Evolutionary conservation across 2,797 vertebrate species (phyloP).

Genomic region (Champsocephalus gunnari): DNA sequence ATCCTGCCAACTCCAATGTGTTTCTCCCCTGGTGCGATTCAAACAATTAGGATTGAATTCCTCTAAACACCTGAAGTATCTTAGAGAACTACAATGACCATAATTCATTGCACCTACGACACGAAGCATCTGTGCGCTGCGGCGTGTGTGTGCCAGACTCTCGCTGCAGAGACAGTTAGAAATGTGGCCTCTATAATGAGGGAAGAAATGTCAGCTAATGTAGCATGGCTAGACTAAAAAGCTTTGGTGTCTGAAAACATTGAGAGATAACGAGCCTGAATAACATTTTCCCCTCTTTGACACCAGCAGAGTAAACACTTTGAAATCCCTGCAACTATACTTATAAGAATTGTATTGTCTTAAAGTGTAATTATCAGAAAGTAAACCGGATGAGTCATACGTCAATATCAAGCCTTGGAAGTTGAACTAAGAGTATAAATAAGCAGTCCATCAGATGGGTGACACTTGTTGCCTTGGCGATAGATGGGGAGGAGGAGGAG

Average conservation of each 20-base stretch:
- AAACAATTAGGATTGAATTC: conserved; percentile 38
- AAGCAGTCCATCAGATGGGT: conserved; percentile 56
- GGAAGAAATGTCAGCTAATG: conserved; percentile 37
- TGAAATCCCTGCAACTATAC: conserved; percentile 5
- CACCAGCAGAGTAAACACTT: conserved; percentile 36
- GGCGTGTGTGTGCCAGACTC: neutral
- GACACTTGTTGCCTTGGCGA: conserved; percentile 62
- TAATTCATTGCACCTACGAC: conserved; percentile 28
- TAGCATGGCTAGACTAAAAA: conserved; percentile 19
- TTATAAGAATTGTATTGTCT: conserved; percentile 16
- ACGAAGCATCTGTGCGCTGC: conserved; percentile 14
- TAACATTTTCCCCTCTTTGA: conserved; percentile 21
- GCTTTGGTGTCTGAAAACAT: conserved; percentile 18
- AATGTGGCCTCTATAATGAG: conserved; percentile 43
- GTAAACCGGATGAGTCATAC: conserved; percentile 49
- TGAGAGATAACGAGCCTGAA: conserved; percentile 36
- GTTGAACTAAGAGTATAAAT: conserved; percentile 73
- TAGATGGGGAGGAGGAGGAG: conserved; percentile 53
- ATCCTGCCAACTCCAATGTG: conserved; percentile 14
- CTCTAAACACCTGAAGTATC: conserved; percentile 3
- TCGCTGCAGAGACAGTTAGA: neutral
- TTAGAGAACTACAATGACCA: conserved; percentile 23
- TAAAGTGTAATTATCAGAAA: conserved; percentile 38
- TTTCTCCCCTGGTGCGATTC: neutral
- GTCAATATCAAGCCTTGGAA: conserved; percentile 61